phyloP scores from a whole-genome alignment of 1,140 invertebrate genomes.

The Lepidurus couesii region DNA sequence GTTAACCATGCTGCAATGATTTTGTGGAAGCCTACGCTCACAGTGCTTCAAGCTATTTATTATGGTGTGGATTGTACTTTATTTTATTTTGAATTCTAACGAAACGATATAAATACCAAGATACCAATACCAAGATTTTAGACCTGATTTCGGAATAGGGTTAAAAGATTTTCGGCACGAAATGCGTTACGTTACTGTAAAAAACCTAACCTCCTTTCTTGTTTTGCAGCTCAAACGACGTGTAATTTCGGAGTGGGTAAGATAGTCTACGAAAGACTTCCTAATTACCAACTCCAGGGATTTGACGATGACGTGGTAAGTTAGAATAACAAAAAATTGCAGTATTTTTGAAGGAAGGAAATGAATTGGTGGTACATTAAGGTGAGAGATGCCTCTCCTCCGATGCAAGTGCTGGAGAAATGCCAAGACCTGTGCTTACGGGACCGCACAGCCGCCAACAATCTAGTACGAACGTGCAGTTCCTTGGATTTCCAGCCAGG shows the following conservation, averaged over 20 bases:
- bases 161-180: too few species aligned
- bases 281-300: conserved; percentile 78
- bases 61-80: background rate
- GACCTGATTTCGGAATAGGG: too few species aligned
- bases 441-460: conserved; percentile 69
- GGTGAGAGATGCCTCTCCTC: conserved; percentile 70
- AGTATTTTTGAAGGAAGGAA: background rate
- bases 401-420: conserved; percentile 77
- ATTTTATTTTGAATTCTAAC: background rate
- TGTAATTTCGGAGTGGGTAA: conserved; percentile 80
- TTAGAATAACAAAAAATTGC: conserved; percentile 36
- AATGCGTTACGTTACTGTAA: too few species aligned
- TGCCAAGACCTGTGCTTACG: conserved; percentile 73
- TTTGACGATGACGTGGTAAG: conserved; percentile 79
- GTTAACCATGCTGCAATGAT: conserved; percentile 26
- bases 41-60: conserved; percentile 27
- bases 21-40: conserved; percentile 32
- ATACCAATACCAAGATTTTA: too few species aligned
- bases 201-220: background rate
- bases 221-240: conserved; percentile 69
- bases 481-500: conserved; percentile 87
- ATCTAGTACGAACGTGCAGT: conserved; percentile 69
- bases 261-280: conserved; percentile 78
- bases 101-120: too few species aligned
- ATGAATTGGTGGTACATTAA: conserved; percentile 41